Conservation (phyloP, 2,797 vertebrate genomes). For the Denticeps clupeoides region DNA sequence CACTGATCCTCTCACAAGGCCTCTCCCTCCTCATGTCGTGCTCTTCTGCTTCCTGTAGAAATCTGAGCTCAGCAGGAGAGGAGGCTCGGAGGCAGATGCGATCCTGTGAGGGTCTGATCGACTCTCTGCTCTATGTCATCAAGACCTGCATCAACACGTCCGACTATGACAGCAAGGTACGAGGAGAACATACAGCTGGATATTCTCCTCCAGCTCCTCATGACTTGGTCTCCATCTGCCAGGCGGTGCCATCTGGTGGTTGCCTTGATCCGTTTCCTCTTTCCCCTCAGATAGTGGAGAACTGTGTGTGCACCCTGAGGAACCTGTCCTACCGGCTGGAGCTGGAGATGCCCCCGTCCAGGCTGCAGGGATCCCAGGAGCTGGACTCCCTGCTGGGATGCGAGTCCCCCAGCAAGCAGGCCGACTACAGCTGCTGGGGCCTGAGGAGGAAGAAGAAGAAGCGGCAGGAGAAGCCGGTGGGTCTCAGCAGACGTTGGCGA, state of each 20-base stretch:
- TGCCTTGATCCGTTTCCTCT: background rate
- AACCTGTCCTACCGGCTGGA: conserved; percentile 95
- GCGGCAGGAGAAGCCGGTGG: conserved; percentile 82
- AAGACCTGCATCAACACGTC: conserved; percentile 91
- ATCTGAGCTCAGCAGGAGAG: conserved; percentile 91
- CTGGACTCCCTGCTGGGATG: conserved; percentile 81
- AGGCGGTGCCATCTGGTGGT: background rate
- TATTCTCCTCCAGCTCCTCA: too few species aligned
- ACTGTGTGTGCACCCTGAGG: conserved; percentile 91
- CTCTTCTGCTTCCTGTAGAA: conserved; percentile 51
- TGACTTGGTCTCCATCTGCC: background rate
- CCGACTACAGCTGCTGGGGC: conserved; percentile 93
- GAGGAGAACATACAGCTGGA: background rate
- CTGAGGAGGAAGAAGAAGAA: conserved; percentile 91
- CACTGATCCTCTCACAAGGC: too few species aligned
- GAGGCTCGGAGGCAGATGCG: conserved; percentile 91
- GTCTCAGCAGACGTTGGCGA: background rate
- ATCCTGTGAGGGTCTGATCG: conserved; percentile 85
- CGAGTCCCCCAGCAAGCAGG: conserved; percentile 82
- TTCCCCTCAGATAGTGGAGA: conserved; percentile 83
- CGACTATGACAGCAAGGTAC: conserved; percentile 95
- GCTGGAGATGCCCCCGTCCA: conserved; percentile 91
- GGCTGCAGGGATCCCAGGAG: conserved; percentile 81
- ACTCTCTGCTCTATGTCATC: conserved; percentile 88
- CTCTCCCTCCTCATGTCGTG: too few species aligned